Conservation (phyloP, 2,888 invertebrate genomes). For the Folsomia manolachei region DNA sequence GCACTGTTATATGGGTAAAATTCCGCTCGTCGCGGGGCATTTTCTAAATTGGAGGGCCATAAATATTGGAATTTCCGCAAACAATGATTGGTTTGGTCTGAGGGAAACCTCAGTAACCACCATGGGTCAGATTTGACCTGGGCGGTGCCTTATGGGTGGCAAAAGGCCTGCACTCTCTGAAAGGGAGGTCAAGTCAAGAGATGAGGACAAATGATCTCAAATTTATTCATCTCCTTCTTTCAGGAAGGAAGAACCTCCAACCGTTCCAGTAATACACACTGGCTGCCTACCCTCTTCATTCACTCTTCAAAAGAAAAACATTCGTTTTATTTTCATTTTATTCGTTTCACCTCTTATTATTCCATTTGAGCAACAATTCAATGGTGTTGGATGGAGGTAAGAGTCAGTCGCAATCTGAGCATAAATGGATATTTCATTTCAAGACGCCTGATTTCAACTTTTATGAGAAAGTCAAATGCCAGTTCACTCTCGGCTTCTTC, state of each 20-base stretch:
- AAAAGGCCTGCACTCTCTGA: conserved; percentile 33
- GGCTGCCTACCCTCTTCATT: background rate
- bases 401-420: background rate
- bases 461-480: conserved; percentile 14
- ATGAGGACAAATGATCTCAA: conserved; percentile 39
- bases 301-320: background rate
- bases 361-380: conserved; percentile 2
- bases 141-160: conserved; percentile 48
- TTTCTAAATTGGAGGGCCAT: conserved; percentile 1
- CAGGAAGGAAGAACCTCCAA: conserved; percentile 6
- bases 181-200: conserved; percentile 36
- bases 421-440: too few relatives aligned
- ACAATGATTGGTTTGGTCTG: conserved; percentile 32
- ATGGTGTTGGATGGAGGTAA: conserved; percentile 17
- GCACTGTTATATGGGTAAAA: too few relatives aligned
- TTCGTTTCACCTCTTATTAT: conserved; percentile 18
- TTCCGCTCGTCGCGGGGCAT: too few relatives aligned
- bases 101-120: conserved; percentile 46
- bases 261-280: background rate
- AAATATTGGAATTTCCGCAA: background rate
- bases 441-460: background rate
- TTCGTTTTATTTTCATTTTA: background rate
- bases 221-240: conserved; percentile 35
- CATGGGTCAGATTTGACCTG: conserved; percentile 44
- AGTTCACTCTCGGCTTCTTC: too few relatives aligned